phyloP scores from a whole-genome alignment of 2,888 invertebrate species.

The Drosophila greeni region DNA sequence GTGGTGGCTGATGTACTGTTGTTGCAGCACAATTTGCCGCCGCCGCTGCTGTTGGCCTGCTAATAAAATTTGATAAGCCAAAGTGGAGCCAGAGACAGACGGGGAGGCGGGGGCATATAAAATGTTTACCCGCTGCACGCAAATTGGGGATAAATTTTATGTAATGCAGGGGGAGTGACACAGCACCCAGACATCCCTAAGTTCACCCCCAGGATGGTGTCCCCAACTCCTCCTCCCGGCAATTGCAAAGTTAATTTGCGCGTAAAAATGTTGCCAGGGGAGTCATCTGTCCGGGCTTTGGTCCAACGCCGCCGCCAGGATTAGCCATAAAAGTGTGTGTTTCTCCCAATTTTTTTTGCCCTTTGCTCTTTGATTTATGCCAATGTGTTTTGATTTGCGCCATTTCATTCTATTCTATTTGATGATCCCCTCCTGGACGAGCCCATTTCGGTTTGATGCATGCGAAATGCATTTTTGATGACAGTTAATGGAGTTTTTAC shows the following conservation, averaged over 20 bases:
- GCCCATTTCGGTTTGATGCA: constrained; percentile 52
- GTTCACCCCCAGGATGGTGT: constrained; percentile 5
- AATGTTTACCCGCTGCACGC: constrained; percentile 74
- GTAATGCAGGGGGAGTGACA: constrained; percentile 61
- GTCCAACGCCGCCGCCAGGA: constrained; percentile 49
- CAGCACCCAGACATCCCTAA: constrained; percentile 19
- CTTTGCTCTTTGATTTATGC: constrained; percentile 68
- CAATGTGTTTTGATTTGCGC: constrained; percentile 68
- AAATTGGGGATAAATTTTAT: constrained; percentile 74
- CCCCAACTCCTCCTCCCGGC: constrained; percentile 13
- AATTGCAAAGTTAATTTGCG: constrained; percentile 69
- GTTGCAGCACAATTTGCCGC: constrained; percentile 68
- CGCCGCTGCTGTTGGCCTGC: constrained; percentile 47
- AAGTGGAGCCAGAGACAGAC: constrained; percentile 53
- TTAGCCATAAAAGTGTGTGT: constrained; percentile 63
- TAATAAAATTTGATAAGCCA: constrained; percentile 73
- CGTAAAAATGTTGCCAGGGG: constrained; percentile 61
- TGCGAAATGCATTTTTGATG: constrained; percentile 75
- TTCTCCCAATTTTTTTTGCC: constrained; percentile 21
- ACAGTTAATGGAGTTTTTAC: constrained; percentile 75
- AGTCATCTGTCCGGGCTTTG: constrained; percentile 34
- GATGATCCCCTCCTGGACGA: constrained; percentile 44
- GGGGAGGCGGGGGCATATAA: constrained; percentile 45
- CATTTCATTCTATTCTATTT: constrained; percentile 71
- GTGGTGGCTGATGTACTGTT: constrained; percentile 44